Percentiles rank a stretch among this genome's conserved stretches.
These are phyloP conservation scores for Geodia barretti DNA, from an alignment of 37 sponge, comb jelly and placozoan genomes.

Conservation along the genomic window DNA sequence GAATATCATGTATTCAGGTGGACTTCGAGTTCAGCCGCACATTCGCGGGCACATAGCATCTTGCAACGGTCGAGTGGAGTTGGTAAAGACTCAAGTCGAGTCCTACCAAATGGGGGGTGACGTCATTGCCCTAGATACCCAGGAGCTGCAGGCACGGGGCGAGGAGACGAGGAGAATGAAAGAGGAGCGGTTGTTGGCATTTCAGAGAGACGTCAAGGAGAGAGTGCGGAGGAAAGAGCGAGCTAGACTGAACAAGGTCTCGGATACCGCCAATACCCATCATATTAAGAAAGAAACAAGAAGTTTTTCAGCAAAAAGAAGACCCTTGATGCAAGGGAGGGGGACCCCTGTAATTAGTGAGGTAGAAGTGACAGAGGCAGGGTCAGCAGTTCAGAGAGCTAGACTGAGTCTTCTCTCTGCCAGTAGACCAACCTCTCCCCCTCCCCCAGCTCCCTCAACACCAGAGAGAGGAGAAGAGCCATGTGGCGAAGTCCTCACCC, in stretches of 20 bases:
- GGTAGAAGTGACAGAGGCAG: not conserved
- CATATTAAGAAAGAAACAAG: too few species aligned
- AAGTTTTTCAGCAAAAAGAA: too few species aligned
- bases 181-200: slow-evolving; percentile 8
- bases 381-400: not conserved
- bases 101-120: not conserved
- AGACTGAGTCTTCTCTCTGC: not conserved
- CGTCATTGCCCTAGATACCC: not conserved
- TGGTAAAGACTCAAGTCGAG: slow-evolving; percentile 23
- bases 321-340: not conserved
- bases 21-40: slow-evolving; percentile 14
- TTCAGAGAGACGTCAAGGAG: slow-evolving; percentile 39
- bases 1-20: not conserved
- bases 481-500: not conserved
- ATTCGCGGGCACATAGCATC: slow-evolving; percentile 41
- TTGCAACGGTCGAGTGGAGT: slow-evolving; percentile 42
- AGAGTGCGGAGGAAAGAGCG: slow-evolving; percentile 31
- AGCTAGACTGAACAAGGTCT: slow-evolving; percentile 7
- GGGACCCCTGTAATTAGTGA: not conserved
- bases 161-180: slow-evolving; percentile 18
- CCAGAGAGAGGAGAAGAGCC: not conserved
- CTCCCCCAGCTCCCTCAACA: not conserved
- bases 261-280: not conserved
- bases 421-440: not conserved
- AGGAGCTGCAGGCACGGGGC: not conserved